Evolutionary conservation across 2,113 vertebrate species (phyloP), one percentile per base, ranked within the genome.

Genomic region (Hemiprocne comata): DNA sequence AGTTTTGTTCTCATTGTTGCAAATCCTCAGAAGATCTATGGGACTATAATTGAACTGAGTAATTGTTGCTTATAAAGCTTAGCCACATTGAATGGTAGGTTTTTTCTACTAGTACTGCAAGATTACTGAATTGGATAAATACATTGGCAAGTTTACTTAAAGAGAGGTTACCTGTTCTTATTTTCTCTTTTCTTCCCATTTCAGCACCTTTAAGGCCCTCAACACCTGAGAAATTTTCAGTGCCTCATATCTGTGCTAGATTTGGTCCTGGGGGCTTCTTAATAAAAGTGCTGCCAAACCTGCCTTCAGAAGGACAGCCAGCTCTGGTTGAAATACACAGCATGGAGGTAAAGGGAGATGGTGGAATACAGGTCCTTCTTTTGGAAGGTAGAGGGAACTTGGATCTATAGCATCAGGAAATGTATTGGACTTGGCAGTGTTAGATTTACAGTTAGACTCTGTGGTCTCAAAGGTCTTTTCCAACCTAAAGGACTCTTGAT

Each of bases 291-390:
- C 96, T 99, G 50, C 98, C 99, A 46, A 99, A 99, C 92, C 97
- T 99, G 28, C 99, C 99, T n/a, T 99, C 99, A 2, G 99, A 99
- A 61, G 99, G 99, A 26, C 99, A 99, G 96, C 99, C 99, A 3
- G 99, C 99, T 11, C 95, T 99, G 58, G 99, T 99, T 19, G 99
- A 99, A 84, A 97, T 99, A 60, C 98, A 99, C 98, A 99, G 98
- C 94, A 97, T 99, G 98, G 99, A 99, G 99, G 99, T 99, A 96
- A 95, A 51, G 6, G 13, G 11, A 58, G 25, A 13, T 57, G 34
- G 11, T 61, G 13, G 28, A 64, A 42, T 54, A 9, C 13, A 29
- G 19, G 7, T 1, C 7, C 15, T 44, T 17, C 8, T 75, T 58
- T 65, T 58, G 40, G 42, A 46, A 58, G 36, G n/a, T 7, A 34